Evolutionary conservation across 1,140 invertebrate species (phyloP), one percentile per base, ranked within the genome.

Genomic region (Muscidifurax raptorellus): DNA sequence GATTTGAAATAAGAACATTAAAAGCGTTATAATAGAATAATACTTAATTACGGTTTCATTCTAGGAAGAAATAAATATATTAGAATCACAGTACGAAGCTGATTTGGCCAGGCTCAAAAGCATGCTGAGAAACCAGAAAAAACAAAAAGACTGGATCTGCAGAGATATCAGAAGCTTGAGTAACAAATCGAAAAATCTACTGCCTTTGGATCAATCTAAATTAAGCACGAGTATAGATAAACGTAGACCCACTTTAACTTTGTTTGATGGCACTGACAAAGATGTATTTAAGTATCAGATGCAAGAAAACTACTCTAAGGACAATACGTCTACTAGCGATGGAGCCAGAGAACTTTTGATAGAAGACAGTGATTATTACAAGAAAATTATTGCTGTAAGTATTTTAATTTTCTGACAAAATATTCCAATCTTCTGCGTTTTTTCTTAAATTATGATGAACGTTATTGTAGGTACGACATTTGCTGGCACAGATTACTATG

Each of bases 121-220:
- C 28, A 89, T 92, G 40, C 72, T 92, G 27, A 77, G 86, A 36
- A 86, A 85, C 84, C 90, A 91, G 84, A 83, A 86, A 22, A 80
- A 87, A 30, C 89, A 91, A 25, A 92, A 89, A 72, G 78, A 89
- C 67, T 69, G 87, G 18, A 87, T 92, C 47, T 77, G 69, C 1
- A 82, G 86, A 64, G 89, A 92, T 36, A 92, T 92, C 28, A 87
- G 86, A 80, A 89, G 87, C 67, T 87, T 92, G 30, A 89, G 25
- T 9, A 67, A 22, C 3, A 82, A 69, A 44, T 71, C 79, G 7
- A 81, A 77, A 52, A 67, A 76, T 52, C 67, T 80, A 81, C 15
- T n/a, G 3, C 28, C 67, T 10, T 6, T 80, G 0, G 44, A 77
- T 13, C 22, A 83, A 64, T 64, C 25, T 0, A 59, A 64, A 13